Conservation (phyloP, 2,888 invertebrate species). For the Trachelus tabidus region DNA sequence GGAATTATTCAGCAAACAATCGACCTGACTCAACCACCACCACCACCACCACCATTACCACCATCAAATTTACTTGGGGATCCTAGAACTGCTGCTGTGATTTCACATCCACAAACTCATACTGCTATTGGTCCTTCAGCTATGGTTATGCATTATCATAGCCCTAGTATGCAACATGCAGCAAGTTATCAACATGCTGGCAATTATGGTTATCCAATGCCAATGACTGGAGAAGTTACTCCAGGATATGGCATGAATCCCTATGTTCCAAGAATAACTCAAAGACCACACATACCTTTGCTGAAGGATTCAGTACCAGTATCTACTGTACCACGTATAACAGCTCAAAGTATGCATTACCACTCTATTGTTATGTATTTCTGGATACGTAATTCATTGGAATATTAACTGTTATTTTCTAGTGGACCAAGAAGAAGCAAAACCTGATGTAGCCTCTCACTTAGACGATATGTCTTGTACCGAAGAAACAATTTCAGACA, state of each 20-base stretch:
- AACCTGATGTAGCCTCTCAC: background rate
- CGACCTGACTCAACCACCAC: background rate
- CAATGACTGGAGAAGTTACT: background rate
- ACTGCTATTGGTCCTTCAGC: background rate
- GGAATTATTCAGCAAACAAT: background rate
- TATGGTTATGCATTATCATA: background rate
- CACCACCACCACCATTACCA: background rate
- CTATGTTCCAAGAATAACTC: background rate
- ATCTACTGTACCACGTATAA: background rate
- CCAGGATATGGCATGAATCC: background rate
- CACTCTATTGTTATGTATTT: background rate
- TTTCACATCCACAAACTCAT: background rate
- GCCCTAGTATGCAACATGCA: background rate
- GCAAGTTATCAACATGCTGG: background rate
- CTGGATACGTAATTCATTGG: background rate
- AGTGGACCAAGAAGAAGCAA: background rate
- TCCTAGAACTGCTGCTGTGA: background rate
- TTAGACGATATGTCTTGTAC: slow-evolving; percentile 9
- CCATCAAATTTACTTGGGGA: background rate
- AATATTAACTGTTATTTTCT: background rate
- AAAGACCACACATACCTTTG: background rate
- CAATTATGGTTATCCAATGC: background rate
- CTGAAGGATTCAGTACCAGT: background rate
- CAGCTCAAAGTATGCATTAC: background rate
- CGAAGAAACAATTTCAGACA: slow-evolving; percentile 37